phyloP scores from a whole-genome alignment of 2,888 invertebrate species.

The Xestoiulus laeticollis region DNA sequence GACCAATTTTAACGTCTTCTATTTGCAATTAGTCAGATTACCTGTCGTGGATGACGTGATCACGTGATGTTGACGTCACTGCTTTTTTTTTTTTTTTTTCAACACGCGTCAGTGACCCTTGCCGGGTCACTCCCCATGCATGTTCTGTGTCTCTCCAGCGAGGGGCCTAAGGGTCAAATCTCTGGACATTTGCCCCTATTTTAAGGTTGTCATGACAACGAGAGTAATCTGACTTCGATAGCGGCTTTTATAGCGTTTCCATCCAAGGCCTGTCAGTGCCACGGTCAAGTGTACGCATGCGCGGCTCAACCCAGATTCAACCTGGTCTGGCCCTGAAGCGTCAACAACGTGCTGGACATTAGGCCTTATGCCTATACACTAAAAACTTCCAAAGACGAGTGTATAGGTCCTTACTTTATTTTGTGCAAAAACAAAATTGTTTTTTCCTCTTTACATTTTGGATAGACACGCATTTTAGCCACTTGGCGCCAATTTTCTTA shows the following conservation, averaged over 20 bases:
- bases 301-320: background rate
- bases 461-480: too few species aligned
- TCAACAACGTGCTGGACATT: background rate
- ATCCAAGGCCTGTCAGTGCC: background rate
- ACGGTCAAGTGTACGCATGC: background rate
- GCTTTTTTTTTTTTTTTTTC: background rate
- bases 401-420: background rate
- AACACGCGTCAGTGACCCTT: background rate
- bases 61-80: background rate
- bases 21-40: background rate
- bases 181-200: slow-evolving; percentile 21
- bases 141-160: background rate
- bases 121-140: background rate
- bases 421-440: too few species aligned
- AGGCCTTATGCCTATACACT: background rate
- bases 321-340: background rate
- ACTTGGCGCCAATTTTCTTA: too few species aligned
- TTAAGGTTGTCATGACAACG: background rate
- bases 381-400: background rate
- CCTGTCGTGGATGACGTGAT: background rate
- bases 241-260: background rate
- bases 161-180: background rate
- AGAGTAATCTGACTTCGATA: slow-evolving; percentile 11
- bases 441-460: too few species aligned
- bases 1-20: background rate